A percentile compares a stretch with the other conserved stretches of the same genome.
Evolutionary conservation across 2,888 invertebrate genomes (phyloP).

Genomic region (Agapetus fuscipes): DNA sequence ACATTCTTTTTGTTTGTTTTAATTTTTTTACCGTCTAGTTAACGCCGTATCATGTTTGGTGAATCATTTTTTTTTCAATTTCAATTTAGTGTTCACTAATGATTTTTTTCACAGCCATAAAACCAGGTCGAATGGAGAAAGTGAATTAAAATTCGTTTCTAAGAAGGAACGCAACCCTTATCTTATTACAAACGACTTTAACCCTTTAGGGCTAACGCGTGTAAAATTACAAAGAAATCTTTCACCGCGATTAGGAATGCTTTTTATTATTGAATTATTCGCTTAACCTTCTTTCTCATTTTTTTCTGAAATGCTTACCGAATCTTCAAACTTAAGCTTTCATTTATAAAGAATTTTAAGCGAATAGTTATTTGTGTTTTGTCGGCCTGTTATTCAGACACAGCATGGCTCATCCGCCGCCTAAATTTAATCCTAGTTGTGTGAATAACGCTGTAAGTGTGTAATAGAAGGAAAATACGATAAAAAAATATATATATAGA

Average conservation of each 20-base stretch:
- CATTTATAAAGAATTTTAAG: no score
- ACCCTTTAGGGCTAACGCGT: neutral
- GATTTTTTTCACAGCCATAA: slow-evolving; percentile 7
- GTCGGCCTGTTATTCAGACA: no score
- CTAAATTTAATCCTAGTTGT: no score
- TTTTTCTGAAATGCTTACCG: no score
- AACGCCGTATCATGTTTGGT: slow-evolving; percentile 18
- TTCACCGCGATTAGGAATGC: neutral
- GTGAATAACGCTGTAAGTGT: no score
- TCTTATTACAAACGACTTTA: neutral
- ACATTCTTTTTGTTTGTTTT: slow-evolving; percentile 16
- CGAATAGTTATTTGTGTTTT: no score
- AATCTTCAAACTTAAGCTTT: no score
- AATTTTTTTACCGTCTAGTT: slow-evolving; percentile 11
- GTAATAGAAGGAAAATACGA: no score
- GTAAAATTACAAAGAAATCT: neutral
- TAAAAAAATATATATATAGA: no score
- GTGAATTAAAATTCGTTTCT: slow-evolving; percentile 5
- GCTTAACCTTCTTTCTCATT: no score
- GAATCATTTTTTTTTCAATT: slow-evolving; percentile 13
- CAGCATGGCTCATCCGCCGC: no score
- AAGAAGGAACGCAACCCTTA: neutral
- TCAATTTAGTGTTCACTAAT: slow-evolving; percentile 15
- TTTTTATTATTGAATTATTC: neutral
- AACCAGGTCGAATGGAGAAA: slow-evolving; percentile 9